Evolutionary conservation across 1,140 invertebrate species (phyloP).

Genomic region (Heliconius melpomene): DNA sequence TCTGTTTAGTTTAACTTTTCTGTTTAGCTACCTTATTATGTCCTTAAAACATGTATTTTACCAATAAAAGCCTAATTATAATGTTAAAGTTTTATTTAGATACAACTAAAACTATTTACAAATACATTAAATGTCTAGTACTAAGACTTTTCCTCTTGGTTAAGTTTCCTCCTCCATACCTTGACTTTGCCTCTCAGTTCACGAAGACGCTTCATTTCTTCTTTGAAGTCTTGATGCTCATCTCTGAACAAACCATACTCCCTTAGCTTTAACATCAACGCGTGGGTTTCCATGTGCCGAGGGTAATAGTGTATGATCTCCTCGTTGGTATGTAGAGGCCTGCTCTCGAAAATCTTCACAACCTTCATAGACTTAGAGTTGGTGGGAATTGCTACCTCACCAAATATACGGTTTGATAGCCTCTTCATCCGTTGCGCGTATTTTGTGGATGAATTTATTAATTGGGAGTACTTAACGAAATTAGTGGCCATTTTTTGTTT

Average conservation of each 20-base stretch:
- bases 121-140: not conserved
- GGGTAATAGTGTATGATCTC: constrained; percentile 94
- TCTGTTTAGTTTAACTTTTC: constrained; percentile 24
- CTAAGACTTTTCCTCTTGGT: constrained; percentile 52
- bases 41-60: not conserved
- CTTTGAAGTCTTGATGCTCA: constrained; percentile 95
- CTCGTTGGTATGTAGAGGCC: constrained; percentile 88
- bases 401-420: constrained; percentile 94
- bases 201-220: constrained; percentile 91
- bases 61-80: not conserved
- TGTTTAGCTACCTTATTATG: not conserved
- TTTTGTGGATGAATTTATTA: constrained; percentile 86
- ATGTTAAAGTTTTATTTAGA: not conserved
- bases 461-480: constrained; percentile 85
- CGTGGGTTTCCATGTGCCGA: constrained; percentile 87
- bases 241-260: constrained; percentile 92
- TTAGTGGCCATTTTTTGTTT: constrained; percentile 64
- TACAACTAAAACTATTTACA: not conserved
- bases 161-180: constrained; percentile 61
- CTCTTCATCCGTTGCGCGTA: constrained; percentile 93
- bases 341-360: constrained; percentile 88
- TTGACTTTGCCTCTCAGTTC: constrained; percentile 90
- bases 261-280: constrained; percentile 86
- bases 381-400: constrained; percentile 90
- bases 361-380: constrained; percentile 90